Percentiles rank a stretch among this genome's conserved stretches.
Conservation (phyloP, 2,113 vertebrate genomes). For the Hystrix cristata region DNA sequence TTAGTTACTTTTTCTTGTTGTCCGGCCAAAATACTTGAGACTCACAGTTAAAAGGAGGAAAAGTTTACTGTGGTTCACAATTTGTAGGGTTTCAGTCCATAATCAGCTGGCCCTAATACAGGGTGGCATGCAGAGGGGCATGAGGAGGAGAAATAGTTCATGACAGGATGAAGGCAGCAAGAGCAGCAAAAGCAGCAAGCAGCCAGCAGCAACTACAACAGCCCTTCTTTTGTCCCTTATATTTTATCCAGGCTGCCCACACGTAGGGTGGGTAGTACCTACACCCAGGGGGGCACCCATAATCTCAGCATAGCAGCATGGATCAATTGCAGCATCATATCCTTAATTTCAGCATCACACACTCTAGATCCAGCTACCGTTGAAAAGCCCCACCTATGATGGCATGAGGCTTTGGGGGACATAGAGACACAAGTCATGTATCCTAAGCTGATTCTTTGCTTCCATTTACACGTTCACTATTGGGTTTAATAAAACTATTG, state of each 20-base stretch:
- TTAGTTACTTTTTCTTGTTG: background rate
- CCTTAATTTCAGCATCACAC: background rate
- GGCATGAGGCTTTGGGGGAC: background rate
- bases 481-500: background rate
- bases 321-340: background rate
- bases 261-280: no score
- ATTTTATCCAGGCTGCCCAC: background rate
- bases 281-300: background rate
- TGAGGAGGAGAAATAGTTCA: background rate
- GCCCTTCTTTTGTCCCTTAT: background rate
- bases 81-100: background rate
- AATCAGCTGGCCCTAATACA: background rate
- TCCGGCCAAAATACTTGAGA: background rate
- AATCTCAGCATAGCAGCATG: background rate
- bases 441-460: background rate
- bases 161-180: background rate
- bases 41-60: background rate
- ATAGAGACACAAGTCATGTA: background rate
- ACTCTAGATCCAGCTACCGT: background rate
- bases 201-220: background rate
- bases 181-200: background rate
- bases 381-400: background rate
- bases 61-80: background rate
- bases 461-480: background rate
- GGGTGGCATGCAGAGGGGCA: background rate